Evolutionary conservation across 2,888 invertebrate species (phyloP), one percentile per base, ranked within the genome.

Genomic region (Heliconius hortense): DNA sequence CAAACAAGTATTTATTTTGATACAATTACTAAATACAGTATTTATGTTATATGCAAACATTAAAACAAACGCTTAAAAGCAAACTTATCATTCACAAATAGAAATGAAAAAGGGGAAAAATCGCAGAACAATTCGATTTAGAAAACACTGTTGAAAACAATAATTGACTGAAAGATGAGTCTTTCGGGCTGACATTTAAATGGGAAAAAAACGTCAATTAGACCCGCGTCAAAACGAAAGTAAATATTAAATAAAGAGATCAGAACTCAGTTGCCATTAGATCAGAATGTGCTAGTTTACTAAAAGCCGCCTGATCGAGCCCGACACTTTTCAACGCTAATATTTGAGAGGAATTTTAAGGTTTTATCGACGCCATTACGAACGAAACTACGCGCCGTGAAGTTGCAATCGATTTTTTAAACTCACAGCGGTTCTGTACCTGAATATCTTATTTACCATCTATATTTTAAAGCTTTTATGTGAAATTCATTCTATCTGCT

Each of bases 241-340:
- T 77, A 74, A 72, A 74, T 76, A 76, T 74, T 74, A 74, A 76
- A 77, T 74, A 74, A 76, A 76, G 76, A 75, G 70, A 75, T 71
- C 74, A 60, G 71, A 39, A 26, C 26, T 71, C 72, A 56, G 69
- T 73, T 74, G 73, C 71, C 66, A 73, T 73, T 77, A 78, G 67
- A 74, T 78, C 60, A 64, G 67, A 76, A 76, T 72, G 74, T 71
- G 69, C 63, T 71, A 77, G 78, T 77, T 77, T 78, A 80, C 77
- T 80, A 80, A 81, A 80, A 80, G 81, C 80, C 39, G 74, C 59
- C 78, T 85, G 85, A 88, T 86, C 81, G 84, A 82, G 79, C 80
- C 80, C 80, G 86, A 86, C 86, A 83, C 80, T 82, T 84, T 85
- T 82, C 81, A 81, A 81, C 82, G 83, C 81, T 83, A 84, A 83